phyloP scores from a whole-genome alignment of 1,140 invertebrate genomes.

The Diploscapter pachys region DNA sequence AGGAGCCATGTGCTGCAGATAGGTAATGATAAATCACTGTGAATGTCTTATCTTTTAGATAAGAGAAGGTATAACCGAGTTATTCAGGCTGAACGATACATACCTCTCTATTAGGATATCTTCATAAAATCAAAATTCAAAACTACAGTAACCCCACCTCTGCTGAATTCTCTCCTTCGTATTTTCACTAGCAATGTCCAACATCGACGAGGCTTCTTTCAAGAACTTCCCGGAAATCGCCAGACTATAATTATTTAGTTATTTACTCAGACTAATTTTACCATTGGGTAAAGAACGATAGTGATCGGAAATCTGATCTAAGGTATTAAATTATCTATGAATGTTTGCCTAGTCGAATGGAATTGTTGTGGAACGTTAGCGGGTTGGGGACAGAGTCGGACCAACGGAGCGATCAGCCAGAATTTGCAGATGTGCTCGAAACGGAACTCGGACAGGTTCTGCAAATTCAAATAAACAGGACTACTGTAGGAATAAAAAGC shows the following conservation, averaged over 20 bases:
- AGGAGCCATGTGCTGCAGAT: slow-evolving; percentile 11
- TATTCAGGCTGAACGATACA: no score
- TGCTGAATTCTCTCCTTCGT: slow-evolving; percentile 1
- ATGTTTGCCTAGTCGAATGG: slow-evolving; percentile 1
- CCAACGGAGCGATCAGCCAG: slow-evolving; percentile 20
- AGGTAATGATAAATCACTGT: no score
- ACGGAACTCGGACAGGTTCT: neutral
- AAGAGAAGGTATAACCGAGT: no score
- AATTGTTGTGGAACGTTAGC: slow-evolving; percentile 2
- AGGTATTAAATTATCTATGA: neutral
- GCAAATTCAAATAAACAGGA: no score
- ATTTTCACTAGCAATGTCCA: neutral
- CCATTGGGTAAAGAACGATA: no score
- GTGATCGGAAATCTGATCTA: no score
- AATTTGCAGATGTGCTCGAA: slow-evolving; percentile 22
- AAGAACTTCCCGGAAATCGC: slow-evolving; percentile 3
- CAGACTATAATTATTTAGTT: no score
- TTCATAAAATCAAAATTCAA: neutral
- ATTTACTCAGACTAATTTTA: no score
- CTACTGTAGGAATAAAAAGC: no score
- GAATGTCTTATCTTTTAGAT: no score
- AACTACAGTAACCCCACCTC: slow-evolving; percentile 5
- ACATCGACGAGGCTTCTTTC: neutral
- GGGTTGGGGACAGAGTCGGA: slow-evolving; percentile 22
- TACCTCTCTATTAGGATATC: no score